These are phyloP conservation scores for Pollimyrus isidori DNA, from an alignment of 2,113 vertebrate genomes.

Conservation along the genomic window DNA sequence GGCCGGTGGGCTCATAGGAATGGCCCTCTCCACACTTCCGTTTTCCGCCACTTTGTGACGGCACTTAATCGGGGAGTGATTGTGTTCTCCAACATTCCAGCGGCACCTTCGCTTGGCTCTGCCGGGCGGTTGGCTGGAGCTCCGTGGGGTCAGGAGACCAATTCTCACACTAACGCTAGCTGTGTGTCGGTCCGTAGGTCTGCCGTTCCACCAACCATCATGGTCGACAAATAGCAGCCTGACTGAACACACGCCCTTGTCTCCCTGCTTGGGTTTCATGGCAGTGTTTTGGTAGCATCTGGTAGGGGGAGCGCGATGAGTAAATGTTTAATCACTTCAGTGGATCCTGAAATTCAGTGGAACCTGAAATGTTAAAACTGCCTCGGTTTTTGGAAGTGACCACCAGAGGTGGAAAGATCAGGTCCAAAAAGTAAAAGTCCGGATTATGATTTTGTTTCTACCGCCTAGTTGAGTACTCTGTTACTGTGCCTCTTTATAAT, in stretches of 20 bases:
- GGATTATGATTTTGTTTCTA: background rate
- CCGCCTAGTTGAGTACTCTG: background rate
- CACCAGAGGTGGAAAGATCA: background rate
- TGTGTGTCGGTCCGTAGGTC: background rate
- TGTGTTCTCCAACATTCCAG: background rate
- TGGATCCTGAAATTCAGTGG: background rate
- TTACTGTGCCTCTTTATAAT: background rate
- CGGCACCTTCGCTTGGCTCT: background rate
- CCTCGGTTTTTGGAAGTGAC: background rate
- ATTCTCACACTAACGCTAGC: background rate
- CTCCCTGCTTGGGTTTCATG: conserved; percentile 19
- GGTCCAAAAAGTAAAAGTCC: background rate
- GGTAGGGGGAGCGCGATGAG: background rate
- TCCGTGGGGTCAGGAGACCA: background rate
- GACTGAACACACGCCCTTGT: background rate
- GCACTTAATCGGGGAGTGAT: background rate
- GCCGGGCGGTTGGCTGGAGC: background rate
- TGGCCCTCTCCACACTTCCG: background rate
- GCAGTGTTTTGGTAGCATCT: background rate
- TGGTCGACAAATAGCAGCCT: background rate
- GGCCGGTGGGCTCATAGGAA: background rate
- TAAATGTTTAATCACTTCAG: background rate
- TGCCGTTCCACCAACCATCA: background rate
- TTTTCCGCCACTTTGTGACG: background rate
- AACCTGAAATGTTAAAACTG: background rate